Base-by-base conservation (phyloP, 2,113 vertebrate genomes). In the Panthera uncia region DNA sequence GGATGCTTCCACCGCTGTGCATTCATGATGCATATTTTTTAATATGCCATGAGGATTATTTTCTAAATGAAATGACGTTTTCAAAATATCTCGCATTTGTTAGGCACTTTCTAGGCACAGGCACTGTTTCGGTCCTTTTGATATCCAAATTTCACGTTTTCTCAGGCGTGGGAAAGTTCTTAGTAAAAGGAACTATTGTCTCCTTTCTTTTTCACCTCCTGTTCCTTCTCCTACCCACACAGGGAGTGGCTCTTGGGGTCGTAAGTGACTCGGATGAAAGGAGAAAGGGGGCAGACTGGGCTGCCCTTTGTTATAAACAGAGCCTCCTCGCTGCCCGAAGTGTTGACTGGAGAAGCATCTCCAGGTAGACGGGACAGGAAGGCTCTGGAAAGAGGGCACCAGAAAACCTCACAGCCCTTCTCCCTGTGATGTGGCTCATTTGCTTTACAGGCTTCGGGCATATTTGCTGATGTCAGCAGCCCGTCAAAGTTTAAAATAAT, bases 381-480 rank as follows among this genome's bases (percentile, higher is more conserved):
- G 65, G 55, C 94, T 97, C 96, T 91, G 76, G 76, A 82, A 96
- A 85, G 7, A 83, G 31, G 36, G 89, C 41, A 36, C n/a, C 57
- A 90, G n/a, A 86, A 97, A 88, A 45, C 41, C 79, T 63, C 55
- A 65, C 68, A 83, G 88, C 80, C 95, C 91, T 97, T 96, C 90
- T 98, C 95, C 95, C 93, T 98, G 3, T 83, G 91, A 97, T 2
- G 29, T 91, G 91, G 84, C 96, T n/a, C 14, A 78, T 95, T 97
- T 83, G 94, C 96, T 98, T 98, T 98, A 97, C 95, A 94, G 97
- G 94, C 96, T 98, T 90, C 94, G 84, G 93, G 96, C 83, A 83
- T 73, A 91, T 92, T 90, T 97, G 98, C 98, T 98, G 95, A 90
- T 80, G 71, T 97, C 97, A 97, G 93, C 94, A 94, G 89, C 87